phyloP scores from a whole-genome alignment of 1,140 invertebrate genomes.

The Yoshiicerus persimilis region DNA sequence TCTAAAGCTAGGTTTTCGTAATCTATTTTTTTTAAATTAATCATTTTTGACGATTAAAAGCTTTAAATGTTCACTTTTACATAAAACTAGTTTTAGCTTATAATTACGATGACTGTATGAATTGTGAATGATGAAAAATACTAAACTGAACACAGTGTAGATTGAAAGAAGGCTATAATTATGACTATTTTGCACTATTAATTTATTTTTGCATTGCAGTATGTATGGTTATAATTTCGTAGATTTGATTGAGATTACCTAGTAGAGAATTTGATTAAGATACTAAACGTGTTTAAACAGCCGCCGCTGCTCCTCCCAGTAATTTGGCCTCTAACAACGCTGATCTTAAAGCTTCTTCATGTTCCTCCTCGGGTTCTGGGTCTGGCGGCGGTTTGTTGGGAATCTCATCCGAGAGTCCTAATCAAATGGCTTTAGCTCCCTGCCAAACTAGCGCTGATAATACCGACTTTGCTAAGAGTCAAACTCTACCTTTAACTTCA shows the following conservation, averaged over 20 bases:
- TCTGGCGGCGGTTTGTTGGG: not conserved
- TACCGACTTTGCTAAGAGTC: not conserved
- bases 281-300: not conserved
- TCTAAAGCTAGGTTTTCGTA: not conserved
- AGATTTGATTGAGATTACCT: not conserved
- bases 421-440: not conserved
- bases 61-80: not conserved
- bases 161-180: not conserved
- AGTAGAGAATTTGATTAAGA: not conserved
- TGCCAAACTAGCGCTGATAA: not conserved
- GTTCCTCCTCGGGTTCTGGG: not conserved
- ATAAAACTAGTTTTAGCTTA: too few species aligned
- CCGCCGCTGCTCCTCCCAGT: not conserved
- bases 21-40: not conserved
- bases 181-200: not conserved
- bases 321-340: constrained; percentile 12
- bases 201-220: not conserved
- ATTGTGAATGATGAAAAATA: too few species aligned
- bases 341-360: constrained; percentile 3
- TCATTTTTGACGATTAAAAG: not conserved
- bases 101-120: too few species aligned
- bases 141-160: too few species aligned
- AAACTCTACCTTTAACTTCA: not conserved
- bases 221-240: not conserved
- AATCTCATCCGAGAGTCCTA: not conserved